phyloP scores from a whole-genome alignment of 2,113 vertebrate species.

The Lates calcarifer region DNA sequence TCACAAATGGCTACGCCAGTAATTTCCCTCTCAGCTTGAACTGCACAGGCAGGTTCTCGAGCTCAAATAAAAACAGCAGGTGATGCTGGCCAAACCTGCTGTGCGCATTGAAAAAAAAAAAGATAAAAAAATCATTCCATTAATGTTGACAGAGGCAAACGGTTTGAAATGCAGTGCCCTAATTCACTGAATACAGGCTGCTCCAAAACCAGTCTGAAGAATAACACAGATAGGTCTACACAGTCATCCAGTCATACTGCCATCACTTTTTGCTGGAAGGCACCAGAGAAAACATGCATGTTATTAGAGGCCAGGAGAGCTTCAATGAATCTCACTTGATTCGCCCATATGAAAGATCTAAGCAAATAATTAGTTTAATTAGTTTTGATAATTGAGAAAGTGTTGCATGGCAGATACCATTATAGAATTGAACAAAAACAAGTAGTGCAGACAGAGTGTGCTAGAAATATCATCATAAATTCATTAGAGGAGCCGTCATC shows the following conservation, averaged over 20 bases:
- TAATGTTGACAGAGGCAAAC: constrained; percentile 26
- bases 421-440: neutral
- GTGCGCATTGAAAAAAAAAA: constrained; percentile 21
- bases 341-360: neutral
- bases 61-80: constrained; percentile 40
- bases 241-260: neutral
- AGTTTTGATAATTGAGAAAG: neutral
- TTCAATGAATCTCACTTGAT: neutral
- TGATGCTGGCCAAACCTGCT: neutral
- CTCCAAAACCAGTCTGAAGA: neutral
- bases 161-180: neutral
- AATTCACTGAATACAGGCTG: constrained; percentile 10
- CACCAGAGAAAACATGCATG: neutral
- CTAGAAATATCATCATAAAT: neutral
- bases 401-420: neutral
- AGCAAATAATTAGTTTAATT: constrained; percentile 4
- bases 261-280: neutral
- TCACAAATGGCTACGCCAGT: constrained; percentile 1
- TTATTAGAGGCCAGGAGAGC: constrained; percentile 11
- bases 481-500: neutral
- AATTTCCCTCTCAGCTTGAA: constrained; percentile 42
- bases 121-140: constrained; percentile 6
- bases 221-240: neutral
- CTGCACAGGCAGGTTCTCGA: constrained; percentile 4
- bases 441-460: neutral